These are phyloP conservation scores for Anarhynchus alexandrinus DNA, from an alignment of 2,113 vertebrate genomes.

Conservation along the genomic window DNA sequence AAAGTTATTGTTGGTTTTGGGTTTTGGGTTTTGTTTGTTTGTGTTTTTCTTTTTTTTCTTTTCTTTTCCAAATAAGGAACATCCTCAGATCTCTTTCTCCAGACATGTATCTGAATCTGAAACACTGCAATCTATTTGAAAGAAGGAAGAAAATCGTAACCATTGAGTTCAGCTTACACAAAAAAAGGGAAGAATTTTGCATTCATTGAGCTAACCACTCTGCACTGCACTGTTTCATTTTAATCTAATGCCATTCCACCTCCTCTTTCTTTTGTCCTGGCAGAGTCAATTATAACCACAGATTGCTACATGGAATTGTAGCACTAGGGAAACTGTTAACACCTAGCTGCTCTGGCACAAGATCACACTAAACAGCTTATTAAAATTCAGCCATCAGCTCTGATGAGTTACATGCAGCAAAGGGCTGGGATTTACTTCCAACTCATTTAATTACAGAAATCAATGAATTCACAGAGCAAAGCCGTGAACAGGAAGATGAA, in stretches of 20 bases:
- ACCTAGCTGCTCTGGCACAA: slow-evolving; percentile 65
- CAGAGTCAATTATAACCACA: slow-evolving; percentile 71
- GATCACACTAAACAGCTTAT: slow-evolving; percentile 74
- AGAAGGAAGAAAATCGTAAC: slow-evolving; percentile 10
- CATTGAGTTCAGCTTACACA: neutral
- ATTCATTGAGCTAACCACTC: slow-evolving; percentile 25
- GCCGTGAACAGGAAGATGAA: slow-evolving; percentile 60
- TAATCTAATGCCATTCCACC: slow-evolving; percentile 54
- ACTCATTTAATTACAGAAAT: slow-evolving; percentile 79
- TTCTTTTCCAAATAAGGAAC: neutral
- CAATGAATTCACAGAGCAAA: slow-evolving; percentile 65
- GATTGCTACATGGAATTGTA: slow-evolving; percentile 66
- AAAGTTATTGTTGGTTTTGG: neutral
- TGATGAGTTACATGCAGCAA: slow-evolving; percentile 64
- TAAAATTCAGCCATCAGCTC: slow-evolving; percentile 76
- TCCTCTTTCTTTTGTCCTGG: slow-evolving; percentile 66
- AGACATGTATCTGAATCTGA: neutral
- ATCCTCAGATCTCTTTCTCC: neutral
- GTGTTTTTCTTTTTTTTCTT: neutral
- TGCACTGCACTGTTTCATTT: slow-evolving; percentile 36
- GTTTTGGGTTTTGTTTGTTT: too few species aligned
- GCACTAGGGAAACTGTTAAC: slow-evolving; percentile 67
- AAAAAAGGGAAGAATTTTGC: neutral
- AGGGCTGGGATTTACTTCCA: slow-evolving; percentile 72
- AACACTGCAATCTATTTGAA: neutral